Evolutionary conservation across 1,140 invertebrate species (phyloP).

Genomic region (Ceratosolen fusciceps): DNA sequence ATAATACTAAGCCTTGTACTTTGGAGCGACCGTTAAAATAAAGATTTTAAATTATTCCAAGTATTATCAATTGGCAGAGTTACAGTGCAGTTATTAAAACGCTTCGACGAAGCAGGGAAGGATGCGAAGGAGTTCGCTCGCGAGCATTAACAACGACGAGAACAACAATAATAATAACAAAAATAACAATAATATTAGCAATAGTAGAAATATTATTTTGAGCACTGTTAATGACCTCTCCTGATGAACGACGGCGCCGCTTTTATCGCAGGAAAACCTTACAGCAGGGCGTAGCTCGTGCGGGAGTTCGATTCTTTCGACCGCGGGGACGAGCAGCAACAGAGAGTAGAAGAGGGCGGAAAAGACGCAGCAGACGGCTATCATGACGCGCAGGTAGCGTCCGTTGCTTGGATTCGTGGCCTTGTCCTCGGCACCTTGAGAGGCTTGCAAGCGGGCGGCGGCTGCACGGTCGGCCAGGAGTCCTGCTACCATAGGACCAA

Average conservation of each 20-base stretch:
- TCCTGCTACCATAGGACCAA: conserved; percentile 78
- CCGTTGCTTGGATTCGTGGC: conserved; percentile 59
- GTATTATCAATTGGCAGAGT: too few species aligned
- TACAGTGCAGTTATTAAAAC: too few species aligned
- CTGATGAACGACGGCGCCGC: conserved; percentile 78
- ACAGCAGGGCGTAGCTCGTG: conserved; percentile 74
- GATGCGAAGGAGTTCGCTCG: background rate
- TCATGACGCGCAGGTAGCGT: conserved; percentile 77
- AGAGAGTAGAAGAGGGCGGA: conserved; percentile 78
- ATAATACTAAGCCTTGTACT: too few species aligned
- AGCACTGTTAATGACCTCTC: conserved; percentile 71
- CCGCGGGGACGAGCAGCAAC: conserved; percentile 77
- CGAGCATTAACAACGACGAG: background rate
- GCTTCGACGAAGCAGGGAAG: too few species aligned
- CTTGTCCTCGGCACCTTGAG: background rate
- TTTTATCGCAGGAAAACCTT: conserved; percentile 78
- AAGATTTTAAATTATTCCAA: too few species aligned
- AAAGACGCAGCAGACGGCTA: conserved; percentile 77
- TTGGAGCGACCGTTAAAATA: too few species aligned
- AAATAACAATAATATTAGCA: too few species aligned
- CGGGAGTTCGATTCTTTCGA: conserved; percentile 70
- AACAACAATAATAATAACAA: too few species aligned
- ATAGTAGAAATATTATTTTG: too few species aligned
- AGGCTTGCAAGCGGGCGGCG: conserved; percentile 54
- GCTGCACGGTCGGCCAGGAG: conserved; percentile 78